Percentiles rank a stretch among this genome's conserved stretches.
phyloP scores from a whole-genome alignment of 2,113 vertebrate species.

The Siniperca chuatsi region DNA sequence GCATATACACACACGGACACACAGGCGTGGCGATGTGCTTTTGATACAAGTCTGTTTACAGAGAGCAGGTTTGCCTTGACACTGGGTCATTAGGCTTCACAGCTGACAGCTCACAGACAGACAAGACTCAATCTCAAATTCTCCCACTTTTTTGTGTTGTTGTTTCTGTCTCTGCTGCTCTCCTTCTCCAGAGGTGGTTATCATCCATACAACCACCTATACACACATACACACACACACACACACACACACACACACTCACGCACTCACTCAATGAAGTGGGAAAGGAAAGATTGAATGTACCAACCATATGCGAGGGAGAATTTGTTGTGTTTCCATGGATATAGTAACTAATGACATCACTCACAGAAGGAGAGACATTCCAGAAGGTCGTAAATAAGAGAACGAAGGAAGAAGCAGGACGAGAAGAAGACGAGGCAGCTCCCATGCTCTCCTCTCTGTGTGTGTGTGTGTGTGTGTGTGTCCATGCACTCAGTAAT shows the following conservation, averaged over 20 bases:
- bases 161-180: neutral
- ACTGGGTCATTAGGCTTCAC: conserved; percentile 24
- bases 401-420: conserved; percentile 25
- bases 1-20: conserved; percentile 25
- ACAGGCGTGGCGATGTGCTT: conserved; percentile 25
- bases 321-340: conserved; percentile 79
- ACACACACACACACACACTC: neutral
- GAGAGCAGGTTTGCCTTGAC: conserved; percentile 14
- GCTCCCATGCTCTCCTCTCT: conserved; percentile 25
- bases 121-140: conserved; percentile 24
- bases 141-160: neutral
- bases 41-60: conserved; percentile 27
- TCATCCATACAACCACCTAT: neutral
- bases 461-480: neutral
- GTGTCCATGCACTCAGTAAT: conserved; percentile 5
- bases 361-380: conserved; percentile 64
- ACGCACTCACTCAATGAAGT: conserved; percentile 13
- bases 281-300: conserved; percentile 52
- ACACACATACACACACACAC: neutral
- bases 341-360: conserved; percentile 67
- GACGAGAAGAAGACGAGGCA: conserved; percentile 22
- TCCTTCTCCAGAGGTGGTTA: conserved; percentile 32
- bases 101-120: conserved; percentile 60
- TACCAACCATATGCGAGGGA: conserved; percentile 34
- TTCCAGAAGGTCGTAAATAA: conserved; percentile 61